Conservation (phyloP, 2,797 vertebrate species). For the Peromyscus aztecus region DNA sequence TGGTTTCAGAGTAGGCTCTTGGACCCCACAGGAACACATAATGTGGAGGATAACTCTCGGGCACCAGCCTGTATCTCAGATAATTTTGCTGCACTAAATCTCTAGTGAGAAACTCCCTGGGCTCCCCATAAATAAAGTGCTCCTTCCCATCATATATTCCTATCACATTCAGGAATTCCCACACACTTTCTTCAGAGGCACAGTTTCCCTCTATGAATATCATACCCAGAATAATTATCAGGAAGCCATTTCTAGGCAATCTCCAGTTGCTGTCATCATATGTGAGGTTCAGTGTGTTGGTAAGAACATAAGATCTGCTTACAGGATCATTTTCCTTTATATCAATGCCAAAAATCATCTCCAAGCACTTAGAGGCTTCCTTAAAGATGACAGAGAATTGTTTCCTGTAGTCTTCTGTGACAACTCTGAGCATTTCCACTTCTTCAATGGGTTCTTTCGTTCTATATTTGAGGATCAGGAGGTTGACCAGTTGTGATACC, state of each 20-base stretch:
- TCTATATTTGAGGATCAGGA: conserved; percentile 59
- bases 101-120: conserved; percentile 57
- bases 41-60: background rate
- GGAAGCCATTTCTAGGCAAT: conserved; percentile 66
- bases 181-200: conserved; percentile 48
- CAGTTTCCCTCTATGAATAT: conserved; percentile 71
- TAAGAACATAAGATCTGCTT: conserved; percentile 7
- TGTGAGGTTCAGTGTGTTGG: conserved; percentile 62
- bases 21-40: conserved; percentile 70
- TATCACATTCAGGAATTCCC: conserved; percentile 63
- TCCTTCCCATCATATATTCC: conserved; percentile 55
- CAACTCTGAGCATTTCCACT: conserved; percentile 44
- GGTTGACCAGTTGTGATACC: conserved; percentile 33
- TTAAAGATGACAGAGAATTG: conserved; percentile 45
- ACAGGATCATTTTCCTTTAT: background rate
- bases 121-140: conserved; percentile 70
- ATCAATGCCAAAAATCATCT: conserved; percentile 72
- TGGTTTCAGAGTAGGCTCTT: conserved; percentile 73
- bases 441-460: conserved; percentile 21
- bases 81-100: conserved; percentile 72
- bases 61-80: conserved; percentile 40
- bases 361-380: conserved; percentile 59
- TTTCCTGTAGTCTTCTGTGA: background rate
- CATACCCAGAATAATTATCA: conserved; percentile 67
- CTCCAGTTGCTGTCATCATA: background rate